Conservation (phyloP, 2,797 vertebrate genomes). For the Sebastes kiyomatsui region DNA sequence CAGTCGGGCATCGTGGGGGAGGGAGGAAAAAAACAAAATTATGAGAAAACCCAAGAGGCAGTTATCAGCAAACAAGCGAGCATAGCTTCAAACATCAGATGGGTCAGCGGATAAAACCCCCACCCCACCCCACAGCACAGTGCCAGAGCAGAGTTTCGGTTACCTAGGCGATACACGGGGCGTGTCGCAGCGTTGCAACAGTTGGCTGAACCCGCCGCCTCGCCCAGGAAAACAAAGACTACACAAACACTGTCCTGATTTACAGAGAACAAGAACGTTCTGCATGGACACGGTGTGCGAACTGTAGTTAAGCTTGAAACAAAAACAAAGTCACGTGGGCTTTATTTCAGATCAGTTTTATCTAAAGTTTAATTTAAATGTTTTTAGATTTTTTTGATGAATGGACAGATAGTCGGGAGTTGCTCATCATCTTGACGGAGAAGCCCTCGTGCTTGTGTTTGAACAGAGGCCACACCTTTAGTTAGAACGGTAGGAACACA, state of each 20-base stretch:
- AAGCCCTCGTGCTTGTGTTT: not conserved
- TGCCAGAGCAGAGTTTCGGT: slow-evolving; percentile 49
- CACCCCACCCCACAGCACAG: slow-evolving; percentile 11
- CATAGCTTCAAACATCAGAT: slow-evolving; percentile 52
- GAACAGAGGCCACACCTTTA: slow-evolving; percentile 44
- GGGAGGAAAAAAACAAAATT: not conserved
- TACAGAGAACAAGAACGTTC: slow-evolving; percentile 37
- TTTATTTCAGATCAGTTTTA: not conserved
- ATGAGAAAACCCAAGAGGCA: not conserved
- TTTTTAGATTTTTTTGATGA: not conserved
- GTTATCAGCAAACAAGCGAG: slow-evolving; percentile 31
- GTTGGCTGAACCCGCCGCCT: slow-evolving; percentile 66
- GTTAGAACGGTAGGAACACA: slow-evolving; percentile 3
- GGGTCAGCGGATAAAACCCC: slow-evolving; percentile 59
- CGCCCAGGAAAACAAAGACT: slow-evolving; percentile 67
- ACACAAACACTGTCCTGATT: slow-evolving; percentile 62
- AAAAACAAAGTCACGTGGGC: not conserved
- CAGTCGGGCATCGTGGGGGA: not conserved
- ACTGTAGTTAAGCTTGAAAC: not conserved
- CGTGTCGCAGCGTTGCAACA: slow-evolving; percentile 68
- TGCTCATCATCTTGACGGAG: not conserved
- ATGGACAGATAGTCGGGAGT: not conserved
- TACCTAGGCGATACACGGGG: slow-evolving; percentile 64
- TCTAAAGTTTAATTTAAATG: not conserved
- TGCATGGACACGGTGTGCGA: not conserved